Base-by-base conservation (phyloP, 2,113 vertebrate species). In the Coregonus clupeaformis region DNA sequence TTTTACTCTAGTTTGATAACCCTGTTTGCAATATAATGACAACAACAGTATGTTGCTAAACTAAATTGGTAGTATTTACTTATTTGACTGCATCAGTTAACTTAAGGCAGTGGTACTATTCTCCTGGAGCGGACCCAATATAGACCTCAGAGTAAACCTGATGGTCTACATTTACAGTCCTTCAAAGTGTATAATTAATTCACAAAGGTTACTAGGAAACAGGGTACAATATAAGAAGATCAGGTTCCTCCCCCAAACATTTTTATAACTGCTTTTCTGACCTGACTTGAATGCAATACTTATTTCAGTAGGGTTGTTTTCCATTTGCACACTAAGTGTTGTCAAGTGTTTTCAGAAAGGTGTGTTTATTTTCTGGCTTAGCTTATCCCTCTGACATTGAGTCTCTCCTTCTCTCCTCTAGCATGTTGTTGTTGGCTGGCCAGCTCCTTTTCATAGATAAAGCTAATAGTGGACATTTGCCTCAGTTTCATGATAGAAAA, bases 401-500 rank as follows among this genome's bases (percentile, higher is more conserved):
- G 73, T 52, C 57, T 76, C 72, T 92, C 87, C 66, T 71, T 47
- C 63, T 90, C 89, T 74, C 89, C 84, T 59, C 63, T 59, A 27
- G 77, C 80, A 30, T 73, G 67, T 75, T 73, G 67, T 75, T 83
- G 84, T 30, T 80, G 87, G 55, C 68, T 81, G n/a, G 69, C 86
- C 72, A 86, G 71, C 80, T 94, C 89, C 65, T 90, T 93, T 18
- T 90, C 79, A 7, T 87, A 92, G 71, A 94, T 94, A 47, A 85
- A 89, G 84, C 94, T 92, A 27, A 94, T 93, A 1, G 86, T 75
- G 6, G 93, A 89, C 0, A 94, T 89, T 27, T 88, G 74, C 59
- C 88, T 91, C 73, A 94, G 87, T 85, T 92, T 82, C 78, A 89
- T 78, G 52, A 92, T 82, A 1, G 94, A 94, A 29, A 92, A 9